Evolutionary conservation across 2,797 vertebrate genomes (phyloP).

Genomic region (Nannoperca obscura): DNA sequence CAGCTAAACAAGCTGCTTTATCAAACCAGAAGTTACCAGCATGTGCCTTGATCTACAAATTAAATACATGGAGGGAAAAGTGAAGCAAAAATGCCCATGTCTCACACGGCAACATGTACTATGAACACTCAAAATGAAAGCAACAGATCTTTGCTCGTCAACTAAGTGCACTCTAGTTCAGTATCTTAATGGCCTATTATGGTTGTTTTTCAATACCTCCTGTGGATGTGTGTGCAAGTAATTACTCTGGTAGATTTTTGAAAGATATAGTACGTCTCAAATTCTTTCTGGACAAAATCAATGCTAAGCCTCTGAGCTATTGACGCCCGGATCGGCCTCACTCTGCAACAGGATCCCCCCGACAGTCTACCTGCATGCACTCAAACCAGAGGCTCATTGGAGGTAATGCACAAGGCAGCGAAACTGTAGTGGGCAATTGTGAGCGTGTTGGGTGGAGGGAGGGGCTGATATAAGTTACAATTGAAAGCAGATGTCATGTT

Average conservation of each 20-base stretch:
- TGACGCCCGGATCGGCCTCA: conserved; percentile 38
- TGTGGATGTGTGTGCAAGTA: conserved; percentile 16
- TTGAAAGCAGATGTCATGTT: conserved; percentile 83
- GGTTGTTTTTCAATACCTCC: conserved; percentile 31
- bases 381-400: conserved; percentile 65
- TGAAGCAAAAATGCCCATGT: conserved; percentile 13
- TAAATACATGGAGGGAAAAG: neutral
- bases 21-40: conserved; percentile 7
- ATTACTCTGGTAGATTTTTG: conserved; percentile 29
- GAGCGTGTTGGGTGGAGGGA: conserved; percentile 11
- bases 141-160: conserved; percentile 1
- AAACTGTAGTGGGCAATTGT: conserved; percentile 57
- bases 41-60: conserved; percentile 17
- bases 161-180: conserved; percentile 18
- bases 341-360: conserved; percentile 59
- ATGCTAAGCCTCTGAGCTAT: conserved; percentile 36
- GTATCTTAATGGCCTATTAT: conserved; percentile 35
- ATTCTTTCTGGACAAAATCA: conserved; percentile 58
- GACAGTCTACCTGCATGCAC: conserved; percentile 58
- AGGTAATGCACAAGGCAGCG: conserved; percentile 48
- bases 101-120: conserved; percentile 9
- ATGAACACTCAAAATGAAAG: conserved; percentile 13
- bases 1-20: conserved; percentile 23
- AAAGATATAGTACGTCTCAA: conserved; percentile 27
- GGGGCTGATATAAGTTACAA: conserved; percentile 62